Conservation (phyloP, 1,140 invertebrate genomes). For the Matsumurasca onukii region DNA sequence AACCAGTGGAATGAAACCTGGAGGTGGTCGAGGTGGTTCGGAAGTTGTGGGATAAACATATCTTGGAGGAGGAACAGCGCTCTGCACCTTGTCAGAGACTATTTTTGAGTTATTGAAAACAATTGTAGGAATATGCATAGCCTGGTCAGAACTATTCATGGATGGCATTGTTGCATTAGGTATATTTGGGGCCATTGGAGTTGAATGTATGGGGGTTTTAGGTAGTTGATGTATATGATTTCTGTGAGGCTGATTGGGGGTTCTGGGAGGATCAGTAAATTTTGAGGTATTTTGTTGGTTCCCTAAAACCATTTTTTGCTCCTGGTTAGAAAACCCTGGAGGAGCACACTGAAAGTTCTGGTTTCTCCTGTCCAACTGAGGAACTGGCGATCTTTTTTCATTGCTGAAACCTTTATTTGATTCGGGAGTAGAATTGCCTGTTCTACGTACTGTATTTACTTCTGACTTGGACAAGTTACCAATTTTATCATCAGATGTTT, state of each 20-base stretch:
- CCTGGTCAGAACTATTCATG: neutral
- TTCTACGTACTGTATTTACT: neutral
- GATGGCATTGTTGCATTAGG: neutral
- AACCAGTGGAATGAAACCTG: conserved; percentile 1
- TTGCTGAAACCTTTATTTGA: neutral
- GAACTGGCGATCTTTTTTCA: neutral
- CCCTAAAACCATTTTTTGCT: neutral
- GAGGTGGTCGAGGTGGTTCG: neutral
- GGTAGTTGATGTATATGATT: neutral
- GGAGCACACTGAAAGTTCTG: no score
- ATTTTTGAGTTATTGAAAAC: neutral
- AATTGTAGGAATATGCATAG: neutral
- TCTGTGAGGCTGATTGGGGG: neutral
- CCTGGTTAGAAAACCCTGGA: no score
- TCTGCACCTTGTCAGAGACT: neutral
- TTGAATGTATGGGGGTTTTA: neutral
- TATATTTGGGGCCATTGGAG: neutral
- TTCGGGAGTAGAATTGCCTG: neutral
- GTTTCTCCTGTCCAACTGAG: neutral
- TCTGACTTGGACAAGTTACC: neutral
- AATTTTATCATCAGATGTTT: no score
- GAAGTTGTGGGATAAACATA: neutral
- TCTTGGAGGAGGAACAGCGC: neutral
- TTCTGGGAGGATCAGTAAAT: neutral
- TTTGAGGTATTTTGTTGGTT: neutral